Conservation (phyloP, 1,140 invertebrate species). For the Atta cephalotes region DNA sequence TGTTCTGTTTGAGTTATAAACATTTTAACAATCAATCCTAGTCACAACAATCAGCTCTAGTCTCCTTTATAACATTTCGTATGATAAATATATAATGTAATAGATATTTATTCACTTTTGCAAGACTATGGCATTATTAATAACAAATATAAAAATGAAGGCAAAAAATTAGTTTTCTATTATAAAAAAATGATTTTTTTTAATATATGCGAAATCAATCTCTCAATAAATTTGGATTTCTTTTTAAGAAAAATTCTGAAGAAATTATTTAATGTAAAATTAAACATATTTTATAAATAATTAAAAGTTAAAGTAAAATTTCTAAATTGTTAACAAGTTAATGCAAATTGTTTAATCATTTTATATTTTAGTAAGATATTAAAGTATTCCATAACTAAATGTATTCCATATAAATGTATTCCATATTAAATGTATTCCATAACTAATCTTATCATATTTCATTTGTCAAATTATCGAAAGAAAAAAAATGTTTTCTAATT, state of each 20-base stretch:
- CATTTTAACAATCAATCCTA: too few species aligned
- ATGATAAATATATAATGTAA: too few species aligned
- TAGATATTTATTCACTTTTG: not conserved
- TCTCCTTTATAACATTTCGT: conserved; percentile 2
- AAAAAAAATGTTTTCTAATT: not conserved
- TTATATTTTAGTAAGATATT: not conserved
- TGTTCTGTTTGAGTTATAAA: too few species aligned
- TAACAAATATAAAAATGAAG: not conserved
- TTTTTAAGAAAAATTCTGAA: not conserved
- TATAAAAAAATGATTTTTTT: not conserved
- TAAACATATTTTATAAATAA: not conserved
- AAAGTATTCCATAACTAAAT: not conserved
- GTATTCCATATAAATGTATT: not conserved
- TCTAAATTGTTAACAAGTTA: not conserved
- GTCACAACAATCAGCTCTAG: too few species aligned
- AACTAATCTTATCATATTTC: not conserved
- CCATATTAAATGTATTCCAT: not conserved
- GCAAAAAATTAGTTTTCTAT: not conserved
- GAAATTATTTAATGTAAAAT: not conserved
- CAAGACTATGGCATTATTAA: not conserved
- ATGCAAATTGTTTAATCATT: not conserved
- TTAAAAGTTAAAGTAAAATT: conserved; percentile 13
- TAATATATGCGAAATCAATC: not conserved
- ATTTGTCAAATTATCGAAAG: not conserved
- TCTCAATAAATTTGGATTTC: not conserved